phyloP scores from a whole-genome alignment of 2,888 invertebrate genomes.

The Lasioglossum marginatum region DNA sequence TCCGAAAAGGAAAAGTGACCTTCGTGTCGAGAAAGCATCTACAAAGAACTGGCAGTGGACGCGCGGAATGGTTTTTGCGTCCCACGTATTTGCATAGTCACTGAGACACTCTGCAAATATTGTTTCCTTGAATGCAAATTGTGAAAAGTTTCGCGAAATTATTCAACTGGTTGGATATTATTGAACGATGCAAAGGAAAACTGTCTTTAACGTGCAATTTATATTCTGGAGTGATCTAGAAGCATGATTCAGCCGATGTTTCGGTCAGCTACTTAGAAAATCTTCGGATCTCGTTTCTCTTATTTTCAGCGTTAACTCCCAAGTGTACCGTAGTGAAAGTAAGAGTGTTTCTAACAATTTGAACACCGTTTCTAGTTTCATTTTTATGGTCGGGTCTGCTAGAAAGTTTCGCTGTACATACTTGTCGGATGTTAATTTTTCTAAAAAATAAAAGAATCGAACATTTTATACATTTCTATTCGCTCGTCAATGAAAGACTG shows the following conservation, averaged over 20 bases:
- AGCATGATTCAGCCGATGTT: neutral
- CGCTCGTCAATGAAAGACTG: neutral
- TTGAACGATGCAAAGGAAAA: neutral
- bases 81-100: neutral
- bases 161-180: neutral
- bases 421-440: neutral
- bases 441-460: neutral
- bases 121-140: neutral
- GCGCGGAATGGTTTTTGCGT: neutral
- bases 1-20: slow-evolving; percentile 1
- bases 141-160: neutral
- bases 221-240: neutral
- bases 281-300: slow-evolving; percentile 25
- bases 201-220: too few relatives aligned
- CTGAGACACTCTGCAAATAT: neutral
- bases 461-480: neutral
- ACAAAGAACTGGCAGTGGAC: neutral
- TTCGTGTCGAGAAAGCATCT: neutral
- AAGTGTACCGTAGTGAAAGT: slow-evolving; percentile 35
- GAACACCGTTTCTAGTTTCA: slow-evolving; percentile 30
- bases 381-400: neutral
- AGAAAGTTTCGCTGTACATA: neutral
- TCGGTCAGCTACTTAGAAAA: slow-evolving; percentile 11
- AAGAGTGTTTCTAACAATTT: slow-evolving; percentile 18
- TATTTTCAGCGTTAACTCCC: slow-evolving; percentile 11